Evolutionary conservation across 2,797 vertebrate genomes (phyloP), one percentile per base, ranked within the genome.

Genomic region (Denticeps clupeoides): DNA sequence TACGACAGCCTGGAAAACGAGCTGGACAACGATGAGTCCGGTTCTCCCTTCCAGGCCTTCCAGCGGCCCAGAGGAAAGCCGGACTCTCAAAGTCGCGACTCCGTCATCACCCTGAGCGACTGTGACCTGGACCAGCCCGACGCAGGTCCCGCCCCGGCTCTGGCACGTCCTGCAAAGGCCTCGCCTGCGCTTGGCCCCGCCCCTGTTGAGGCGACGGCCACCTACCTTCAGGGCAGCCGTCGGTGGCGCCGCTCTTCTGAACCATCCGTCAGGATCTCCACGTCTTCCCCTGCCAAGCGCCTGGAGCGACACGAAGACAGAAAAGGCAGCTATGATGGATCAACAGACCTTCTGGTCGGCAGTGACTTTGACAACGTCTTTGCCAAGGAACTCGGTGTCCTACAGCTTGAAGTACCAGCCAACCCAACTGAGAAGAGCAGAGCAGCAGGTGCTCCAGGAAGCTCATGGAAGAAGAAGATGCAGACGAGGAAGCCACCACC

Each of bases 1-100:
- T 96, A 94, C 0, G 89, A 93, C 75, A 93, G 91, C 60, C 73
- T 94, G 64, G 93, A 97, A 75, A 93, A 93, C 0, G 93, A 95
- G 72, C 78, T 89, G 0, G 35, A 38, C 21, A 93, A 93, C 2
- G 89, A 93, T 15, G 90, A 91, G 27, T 76, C 77, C 0, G 89
- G 92, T 44, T 87, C 86, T 6, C 84, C 90, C 0, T 86, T 77
- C 29, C 84, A 83, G 3, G 82, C 86, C 47, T 70, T 84, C 65
- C 70, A 81, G 22, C 87, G 78, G 23, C 69, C 75, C 0, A 68
- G 69, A 0, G 70, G 72, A 52, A 88, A 80, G 28, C 83, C 87
- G 4, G 91, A 88, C 7, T 90, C 86, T 75, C 79, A 87, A 48
- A 95, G 91, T 67, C 82, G 89, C 7, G 93, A 94, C 70, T 95